Percentiles rank a stretch among this genome's conserved stretches.
Conservation (phyloP, 2,888 invertebrate genomes). For the Diadegma fenestrale region DNA sequence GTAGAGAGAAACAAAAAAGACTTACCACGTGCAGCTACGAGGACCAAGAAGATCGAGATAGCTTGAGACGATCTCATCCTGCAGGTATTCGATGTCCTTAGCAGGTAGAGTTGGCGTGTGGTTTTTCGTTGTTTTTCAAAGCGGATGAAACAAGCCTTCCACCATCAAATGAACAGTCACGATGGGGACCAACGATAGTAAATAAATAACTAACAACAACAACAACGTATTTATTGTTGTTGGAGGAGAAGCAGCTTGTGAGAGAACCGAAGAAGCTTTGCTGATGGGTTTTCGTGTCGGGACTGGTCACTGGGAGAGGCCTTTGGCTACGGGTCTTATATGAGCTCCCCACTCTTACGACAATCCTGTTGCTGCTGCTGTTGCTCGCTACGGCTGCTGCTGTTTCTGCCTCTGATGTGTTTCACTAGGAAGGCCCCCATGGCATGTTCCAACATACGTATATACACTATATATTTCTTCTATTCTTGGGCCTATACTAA, state of each 20-base stretch:
- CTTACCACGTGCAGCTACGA: constrained; percentile 81
- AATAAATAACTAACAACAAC: constrained; percentile 33
- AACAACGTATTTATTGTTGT: constrained; percentile 42
- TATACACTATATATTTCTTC: constrained; percentile 50
- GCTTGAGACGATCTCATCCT: constrained; percentile 79
- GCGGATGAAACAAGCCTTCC: constrained; percentile 48
- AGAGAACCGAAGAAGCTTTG: constrained; percentile 80
- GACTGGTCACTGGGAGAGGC: constrained; percentile 84
- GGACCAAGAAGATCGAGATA: constrained; percentile 78
- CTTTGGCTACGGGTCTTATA: constrained; percentile 84
- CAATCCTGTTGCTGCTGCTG: constrained; percentile 74
- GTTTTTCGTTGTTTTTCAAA: constrained; percentile 16
- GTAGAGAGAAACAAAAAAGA: constrained; percentile 59
- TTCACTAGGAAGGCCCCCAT: constrained; percentile 78
- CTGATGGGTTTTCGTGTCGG: constrained; percentile 84
- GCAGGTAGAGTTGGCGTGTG: constrained; percentile 28
- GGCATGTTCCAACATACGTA: constrained; percentile 54
- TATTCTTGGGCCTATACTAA: constrained; percentile 52
- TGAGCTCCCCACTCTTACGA: constrained; percentile 83
- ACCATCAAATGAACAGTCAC: constrained; percentile 58
- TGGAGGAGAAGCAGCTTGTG: constrained; percentile 66
- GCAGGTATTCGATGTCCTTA: constrained; percentile 71
- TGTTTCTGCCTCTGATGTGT: constrained; percentile 63
- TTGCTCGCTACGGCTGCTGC: constrained; percentile 53
- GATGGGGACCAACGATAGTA: constrained; percentile 32